phyloP scores from a whole-genome alignment of 2,797 vertebrate genomes.

The Girardinus metallicus region DNA sequence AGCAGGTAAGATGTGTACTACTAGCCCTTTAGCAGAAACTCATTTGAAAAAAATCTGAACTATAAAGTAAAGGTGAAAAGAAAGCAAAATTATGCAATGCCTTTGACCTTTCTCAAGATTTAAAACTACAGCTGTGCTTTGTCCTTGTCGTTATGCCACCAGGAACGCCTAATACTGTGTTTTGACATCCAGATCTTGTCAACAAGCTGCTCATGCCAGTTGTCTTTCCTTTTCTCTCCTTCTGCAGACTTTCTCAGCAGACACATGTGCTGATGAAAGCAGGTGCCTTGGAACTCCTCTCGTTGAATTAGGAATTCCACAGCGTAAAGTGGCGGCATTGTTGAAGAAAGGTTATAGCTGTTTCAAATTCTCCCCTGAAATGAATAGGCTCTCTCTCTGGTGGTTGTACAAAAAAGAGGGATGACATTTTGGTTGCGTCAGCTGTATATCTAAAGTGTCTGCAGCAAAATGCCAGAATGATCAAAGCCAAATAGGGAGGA shows the following conservation, averaged over 20 bases:
- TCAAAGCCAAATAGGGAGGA: constrained; percentile 74
- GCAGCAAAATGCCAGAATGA: constrained; percentile 75
- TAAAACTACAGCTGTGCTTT: background rate
- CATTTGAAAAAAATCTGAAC: background rate
- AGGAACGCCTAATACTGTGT: constrained; percentile 40
- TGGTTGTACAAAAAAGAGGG: constrained; percentile 59
- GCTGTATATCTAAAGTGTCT: constrained; percentile 77
- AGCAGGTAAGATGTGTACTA: background rate
- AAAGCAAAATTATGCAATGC: background rate
- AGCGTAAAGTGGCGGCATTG: constrained; percentile 74
- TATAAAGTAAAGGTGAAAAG: background rate
- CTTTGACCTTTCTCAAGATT: background rate
- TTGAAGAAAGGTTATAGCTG: constrained; percentile 80
- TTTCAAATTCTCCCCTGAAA: constrained; percentile 69
- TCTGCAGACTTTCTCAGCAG: constrained; percentile 55
- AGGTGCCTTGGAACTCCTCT: constrained; percentile 59
- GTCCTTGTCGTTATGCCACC: constrained; percentile 32
- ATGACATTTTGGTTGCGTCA: constrained; percentile 79
- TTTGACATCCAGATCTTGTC: constrained; percentile 59
- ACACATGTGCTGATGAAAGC: constrained; percentile 50
- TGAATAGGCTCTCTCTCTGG: constrained; percentile 75
- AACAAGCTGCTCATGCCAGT: constrained; percentile 53
- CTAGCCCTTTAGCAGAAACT: background rate
- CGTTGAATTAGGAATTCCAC: constrained; percentile 75
- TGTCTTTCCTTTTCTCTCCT: constrained; percentile 16